A percentile compares a stretch with the other conserved stretches of the same genome.
These are phyloP conservation scores for Agapornis canus DNA, from an alignment of 2,797 vertebrate genomes.

Conservation along the genomic window DNA sequence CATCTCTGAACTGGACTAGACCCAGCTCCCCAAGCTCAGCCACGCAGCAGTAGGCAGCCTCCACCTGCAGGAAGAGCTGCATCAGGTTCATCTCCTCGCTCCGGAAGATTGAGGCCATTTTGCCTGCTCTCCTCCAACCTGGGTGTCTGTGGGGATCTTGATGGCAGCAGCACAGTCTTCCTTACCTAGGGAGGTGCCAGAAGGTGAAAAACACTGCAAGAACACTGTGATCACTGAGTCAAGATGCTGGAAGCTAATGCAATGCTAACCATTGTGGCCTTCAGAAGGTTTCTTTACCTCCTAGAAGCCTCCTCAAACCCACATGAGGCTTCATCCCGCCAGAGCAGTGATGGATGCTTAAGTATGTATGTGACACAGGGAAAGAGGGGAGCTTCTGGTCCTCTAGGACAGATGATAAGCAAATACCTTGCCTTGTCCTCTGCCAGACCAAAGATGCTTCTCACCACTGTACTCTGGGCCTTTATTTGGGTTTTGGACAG, in stretches of 20 bases:
- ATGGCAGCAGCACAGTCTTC: neutral
- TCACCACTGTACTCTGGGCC: neutral
- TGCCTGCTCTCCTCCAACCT: neutral
- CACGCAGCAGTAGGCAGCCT: slow-evolving; percentile 83
- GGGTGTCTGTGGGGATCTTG: neutral
- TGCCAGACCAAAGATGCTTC: neutral
- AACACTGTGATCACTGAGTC: neutral
- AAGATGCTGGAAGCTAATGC: neutral
- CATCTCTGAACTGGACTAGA: slow-evolving; percentile 82
- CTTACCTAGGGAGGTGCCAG: neutral
- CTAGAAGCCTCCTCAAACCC: neutral
- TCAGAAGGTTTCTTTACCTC: neutral
- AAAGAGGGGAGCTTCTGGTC: neutral
- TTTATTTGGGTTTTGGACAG: neutral
- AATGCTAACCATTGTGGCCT: fast-evolving
- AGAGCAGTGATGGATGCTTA: neutral
- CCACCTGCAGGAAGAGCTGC: slow-evolving; percentile 82
- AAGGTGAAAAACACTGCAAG: neutral
- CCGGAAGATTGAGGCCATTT: slow-evolving; percentile 78
- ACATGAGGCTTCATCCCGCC: neutral
- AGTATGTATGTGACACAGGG: neutral
- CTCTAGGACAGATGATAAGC: neutral
- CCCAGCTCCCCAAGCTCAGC: slow-evolving; percentile 82
- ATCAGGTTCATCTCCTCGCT: slow-evolving; percentile 82
- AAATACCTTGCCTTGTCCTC: neutral